These are phyloP conservation scores for Yponomeuta evonymella DNA, from an alignment of 2,888 invertebrate genomes.

Conservation along the genomic window DNA sequence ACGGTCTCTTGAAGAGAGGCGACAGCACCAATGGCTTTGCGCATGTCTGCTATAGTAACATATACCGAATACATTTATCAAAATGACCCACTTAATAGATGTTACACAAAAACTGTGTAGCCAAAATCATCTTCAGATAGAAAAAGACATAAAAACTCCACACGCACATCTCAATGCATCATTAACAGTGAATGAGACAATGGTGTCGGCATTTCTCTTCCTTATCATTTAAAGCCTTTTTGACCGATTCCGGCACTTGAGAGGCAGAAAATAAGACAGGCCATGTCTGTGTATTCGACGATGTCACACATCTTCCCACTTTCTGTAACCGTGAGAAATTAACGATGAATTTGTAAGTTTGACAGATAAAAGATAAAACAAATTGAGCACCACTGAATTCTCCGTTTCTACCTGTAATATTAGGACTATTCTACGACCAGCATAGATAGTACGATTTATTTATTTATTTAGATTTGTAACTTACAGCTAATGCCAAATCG, in stretches of 20 bases:
- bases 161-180: slow-evolving; percentile 47
- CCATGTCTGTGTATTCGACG: background rate
- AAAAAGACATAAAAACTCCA: background rate
- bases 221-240: background rate
- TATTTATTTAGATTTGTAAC: no score
- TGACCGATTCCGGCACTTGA: background rate
- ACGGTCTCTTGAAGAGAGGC: background rate
- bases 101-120: background rate
- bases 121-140: background rate
- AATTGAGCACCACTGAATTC: no score
- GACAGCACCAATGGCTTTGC: no score
- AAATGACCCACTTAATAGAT: background rate
- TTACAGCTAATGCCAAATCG: no score
- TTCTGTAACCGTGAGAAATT: no score
- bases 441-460: no score
- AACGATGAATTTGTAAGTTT: no score
- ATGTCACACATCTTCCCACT: no score
- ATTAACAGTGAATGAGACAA: slow-evolving; percentile 70
- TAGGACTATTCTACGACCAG: no score
- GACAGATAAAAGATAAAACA: no score
- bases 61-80: background rate
- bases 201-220: slow-evolving; percentile 42
- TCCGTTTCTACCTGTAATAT: no score
- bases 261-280: background rate
- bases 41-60: background rate